Conservation (phyloP, 2,888 invertebrate genomes). For the Eretmocerus hayati region DNA sequence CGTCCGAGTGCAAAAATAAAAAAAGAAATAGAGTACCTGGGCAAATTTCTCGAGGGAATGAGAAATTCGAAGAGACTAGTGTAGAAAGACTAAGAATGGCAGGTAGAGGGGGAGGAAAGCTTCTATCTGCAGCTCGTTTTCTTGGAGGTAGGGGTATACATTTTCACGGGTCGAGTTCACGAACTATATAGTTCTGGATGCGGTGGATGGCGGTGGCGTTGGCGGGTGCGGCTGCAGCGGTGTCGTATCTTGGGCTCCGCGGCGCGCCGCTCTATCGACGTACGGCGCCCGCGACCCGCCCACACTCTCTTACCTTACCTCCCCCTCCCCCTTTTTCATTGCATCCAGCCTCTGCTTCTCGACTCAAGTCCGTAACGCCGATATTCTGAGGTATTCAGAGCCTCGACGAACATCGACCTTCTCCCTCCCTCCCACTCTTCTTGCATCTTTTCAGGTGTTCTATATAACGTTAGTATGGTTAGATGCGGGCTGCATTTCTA, state of each 20-base stretch:
- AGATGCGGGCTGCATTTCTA: too few species aligned
- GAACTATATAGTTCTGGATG: too few species aligned
- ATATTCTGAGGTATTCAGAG: too few species aligned
- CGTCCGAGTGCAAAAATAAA: too few species aligned
- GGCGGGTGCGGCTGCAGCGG: constrained; percentile 41
- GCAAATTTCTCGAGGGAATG: not conserved
- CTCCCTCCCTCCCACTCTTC: too few species aligned
- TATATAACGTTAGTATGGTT: too few species aligned
- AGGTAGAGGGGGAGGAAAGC: not conserved
- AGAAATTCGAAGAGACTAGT: not conserved
- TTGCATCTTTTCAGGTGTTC: too few species aligned
- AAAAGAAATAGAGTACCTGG: too few species aligned
- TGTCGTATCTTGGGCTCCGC: constrained; percentile 48
- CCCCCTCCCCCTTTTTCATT: not conserved
- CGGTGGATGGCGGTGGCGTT: too few species aligned
- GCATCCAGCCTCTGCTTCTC: not conserved
- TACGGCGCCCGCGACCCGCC: constrained; percentile 26
- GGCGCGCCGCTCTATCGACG: constrained; percentile 49
- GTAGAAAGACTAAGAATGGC: constrained; percentile 1
- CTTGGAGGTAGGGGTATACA: too few species aligned
- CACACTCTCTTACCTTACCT: not conserved
- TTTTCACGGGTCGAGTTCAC: too few species aligned
- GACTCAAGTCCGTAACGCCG: not conserved
- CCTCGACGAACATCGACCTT: too few species aligned
- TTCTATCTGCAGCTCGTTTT: not conserved